A percentile compares a stretch with the other conserved stretches of the same genome.
Evolutionary conservation across 2,888 invertebrate genomes (phyloP).

Genomic region (Octonoba sinensis): DNA sequence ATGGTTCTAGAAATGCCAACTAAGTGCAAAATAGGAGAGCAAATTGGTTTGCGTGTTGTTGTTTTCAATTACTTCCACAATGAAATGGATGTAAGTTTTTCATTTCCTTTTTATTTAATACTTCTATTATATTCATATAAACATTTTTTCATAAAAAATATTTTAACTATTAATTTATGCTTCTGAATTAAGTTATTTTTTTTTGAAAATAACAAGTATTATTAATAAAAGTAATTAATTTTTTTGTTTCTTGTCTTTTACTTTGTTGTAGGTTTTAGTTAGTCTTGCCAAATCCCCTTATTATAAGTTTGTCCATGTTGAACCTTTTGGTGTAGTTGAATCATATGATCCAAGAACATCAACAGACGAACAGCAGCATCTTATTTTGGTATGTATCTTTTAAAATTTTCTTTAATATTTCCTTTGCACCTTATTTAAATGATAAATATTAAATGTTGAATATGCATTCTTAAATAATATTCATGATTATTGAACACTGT

Average conservation of each 20-base stretch:
- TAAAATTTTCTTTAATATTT: not conserved
- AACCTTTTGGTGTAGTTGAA: constrained; percentile 83
- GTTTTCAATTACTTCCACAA: constrained; percentile 94
- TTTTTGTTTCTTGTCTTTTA: not conserved
- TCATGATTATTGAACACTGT: too few relatives aligned
- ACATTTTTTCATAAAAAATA: not conserved
- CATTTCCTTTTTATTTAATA: not conserved
- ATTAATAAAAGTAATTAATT: not conserved
- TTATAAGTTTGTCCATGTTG: constrained; percentile 82
- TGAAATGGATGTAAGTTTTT: constrained; percentile 74
- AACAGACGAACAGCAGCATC: constrained; percentile 94
- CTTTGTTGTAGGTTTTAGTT: constrained; percentile 74
- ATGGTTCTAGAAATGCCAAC: constrained; percentile 93
- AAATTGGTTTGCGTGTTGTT: constrained; percentile 90
- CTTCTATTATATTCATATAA: not conserved
- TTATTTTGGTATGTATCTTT: constrained; percentile 79
- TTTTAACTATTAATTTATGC: not conserved
- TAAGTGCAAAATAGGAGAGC: constrained; percentile 88
- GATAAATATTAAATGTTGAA: too few relatives aligned
- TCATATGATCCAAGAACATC: constrained; percentile 92
- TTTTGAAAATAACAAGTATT: not conserved
- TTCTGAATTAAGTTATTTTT: not conserved
- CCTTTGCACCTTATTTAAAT: not conserved
- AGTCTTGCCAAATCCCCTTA: constrained; percentile 85
- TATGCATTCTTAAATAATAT: too few relatives aligned